Evolutionary conservation across 2,888 invertebrate species (phyloP).

Genomic region (Athripsodes cinereus): DNA sequence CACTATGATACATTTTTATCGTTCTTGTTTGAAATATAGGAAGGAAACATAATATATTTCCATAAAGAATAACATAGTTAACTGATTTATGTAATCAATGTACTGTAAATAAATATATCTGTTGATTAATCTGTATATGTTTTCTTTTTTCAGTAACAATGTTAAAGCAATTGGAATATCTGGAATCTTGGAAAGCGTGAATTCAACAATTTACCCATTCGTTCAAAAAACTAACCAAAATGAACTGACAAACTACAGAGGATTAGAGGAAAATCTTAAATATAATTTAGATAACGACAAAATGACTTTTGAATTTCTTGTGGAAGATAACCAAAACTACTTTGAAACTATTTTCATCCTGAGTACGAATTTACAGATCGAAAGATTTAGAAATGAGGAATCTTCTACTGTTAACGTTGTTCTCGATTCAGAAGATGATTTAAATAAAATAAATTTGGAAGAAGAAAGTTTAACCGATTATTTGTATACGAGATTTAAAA

Average conservation of each 20-base stretch:
- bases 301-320: neutral
- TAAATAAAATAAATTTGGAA: neutral
- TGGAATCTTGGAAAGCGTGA: neutral
- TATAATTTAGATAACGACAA: neutral
- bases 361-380: neutral
- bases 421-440: neutral
- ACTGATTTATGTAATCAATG: neutral
- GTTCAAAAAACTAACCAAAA: neutral
- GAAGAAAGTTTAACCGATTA: slow-evolving; percentile 10
- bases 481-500: slow-evolving; percentile 16
- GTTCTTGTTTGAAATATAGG: too few species aligned
- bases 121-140: neutral
- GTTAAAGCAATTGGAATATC: neutral
- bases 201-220: neutral
- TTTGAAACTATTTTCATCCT: neutral
- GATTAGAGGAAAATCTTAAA: neutral
- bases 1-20: too few species aligned
- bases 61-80: too few species aligned
- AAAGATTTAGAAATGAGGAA: neutral
- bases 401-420: neutral
- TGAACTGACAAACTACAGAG: neutral
- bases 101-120: neutral
- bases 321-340: neutral
- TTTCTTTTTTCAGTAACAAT: neutral
- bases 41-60: too few species aligned